Percentiles rank a stretch among this genome's conserved stretches.
Conservation (phyloP, 2,888 invertebrate genomes). For the Megalurothrips usitatus region DNA sequence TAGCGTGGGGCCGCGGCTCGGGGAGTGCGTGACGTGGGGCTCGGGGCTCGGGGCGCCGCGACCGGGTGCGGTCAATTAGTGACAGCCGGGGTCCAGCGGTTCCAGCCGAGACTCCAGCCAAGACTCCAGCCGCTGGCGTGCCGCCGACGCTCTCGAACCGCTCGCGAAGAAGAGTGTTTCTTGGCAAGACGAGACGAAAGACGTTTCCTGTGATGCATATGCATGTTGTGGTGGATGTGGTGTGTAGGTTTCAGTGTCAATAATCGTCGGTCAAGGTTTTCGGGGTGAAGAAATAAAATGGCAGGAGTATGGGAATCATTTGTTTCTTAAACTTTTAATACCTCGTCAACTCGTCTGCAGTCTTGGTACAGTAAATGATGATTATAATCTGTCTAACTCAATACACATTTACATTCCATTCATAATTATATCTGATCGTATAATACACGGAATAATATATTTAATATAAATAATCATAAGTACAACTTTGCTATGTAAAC, state of each 20-base stretch:
- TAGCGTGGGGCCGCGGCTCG: too few species aligned
- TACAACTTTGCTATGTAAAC: conserved; percentile 23
- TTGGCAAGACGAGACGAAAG: too few species aligned
- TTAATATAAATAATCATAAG: conserved; percentile 24
- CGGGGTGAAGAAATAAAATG: neutral
- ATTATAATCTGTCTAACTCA: conserved; percentile 17
- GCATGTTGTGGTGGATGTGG: too few species aligned
- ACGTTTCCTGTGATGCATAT: too few species aligned
- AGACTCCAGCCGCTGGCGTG: too few species aligned
- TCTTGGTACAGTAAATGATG: conserved; percentile 25
- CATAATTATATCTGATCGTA: conserved; percentile 9
- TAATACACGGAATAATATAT: conserved; percentile 21
- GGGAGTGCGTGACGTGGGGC: too few species aligned
- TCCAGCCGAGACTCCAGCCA: too few species aligned
- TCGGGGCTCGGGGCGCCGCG: too few species aligned
- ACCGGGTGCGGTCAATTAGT: too few species aligned
- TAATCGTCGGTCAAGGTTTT: neutral
- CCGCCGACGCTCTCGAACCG: too few species aligned
- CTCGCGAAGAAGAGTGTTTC: too few species aligned
- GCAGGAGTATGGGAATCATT: neutral
- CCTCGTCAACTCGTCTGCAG: conserved; percentile 15
- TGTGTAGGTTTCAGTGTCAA: neutral
- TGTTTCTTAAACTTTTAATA: conserved; percentile 16
- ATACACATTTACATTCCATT: conserved; percentile 21
- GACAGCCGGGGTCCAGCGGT: too few species aligned